Conservation (phyloP, 2,797 vertebrate genomes). For the Holocentrus rufus region DNA sequence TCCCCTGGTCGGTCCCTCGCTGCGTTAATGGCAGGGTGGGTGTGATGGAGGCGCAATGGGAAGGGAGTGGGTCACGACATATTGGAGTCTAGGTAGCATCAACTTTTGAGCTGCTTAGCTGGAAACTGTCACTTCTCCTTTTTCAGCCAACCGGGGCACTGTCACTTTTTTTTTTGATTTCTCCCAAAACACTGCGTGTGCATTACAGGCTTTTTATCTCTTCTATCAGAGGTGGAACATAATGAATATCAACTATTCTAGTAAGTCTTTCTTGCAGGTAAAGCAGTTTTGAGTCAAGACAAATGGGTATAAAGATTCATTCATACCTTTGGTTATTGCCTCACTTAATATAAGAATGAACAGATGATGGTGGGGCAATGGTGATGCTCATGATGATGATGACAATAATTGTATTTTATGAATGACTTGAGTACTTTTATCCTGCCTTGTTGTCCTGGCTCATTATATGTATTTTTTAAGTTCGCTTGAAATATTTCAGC, state of each 20-base stretch:
- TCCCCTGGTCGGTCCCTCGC: conserved; percentile 60
- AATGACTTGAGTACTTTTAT: too few species aligned
- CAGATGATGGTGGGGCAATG: too few species aligned
- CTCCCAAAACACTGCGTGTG: neutral
- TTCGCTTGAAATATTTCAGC: too few species aligned
- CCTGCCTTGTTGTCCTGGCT: too few species aligned
- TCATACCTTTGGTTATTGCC: too few species aligned
- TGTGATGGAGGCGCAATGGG: conserved; percentile 62
- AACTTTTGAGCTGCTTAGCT: conserved; percentile 50
- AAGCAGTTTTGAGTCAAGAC: too few species aligned
- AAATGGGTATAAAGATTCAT: too few species aligned
- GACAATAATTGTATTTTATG: too few species aligned
- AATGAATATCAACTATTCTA: neutral
- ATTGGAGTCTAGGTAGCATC: conserved; percentile 70
- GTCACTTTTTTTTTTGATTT: conserved; percentile 6
- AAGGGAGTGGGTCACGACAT: conserved; percentile 47
- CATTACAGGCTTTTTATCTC: neutral
- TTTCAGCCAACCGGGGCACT: conserved; percentile 13
- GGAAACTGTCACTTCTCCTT: conserved; percentile 59
- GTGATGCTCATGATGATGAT: too few species aligned
- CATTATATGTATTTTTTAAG: too few species aligned
- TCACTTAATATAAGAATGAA: too few species aligned
- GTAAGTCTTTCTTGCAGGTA: neutral
- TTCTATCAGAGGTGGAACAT: neutral
- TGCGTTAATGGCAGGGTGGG: conserved; percentile 71